phyloP scores from a whole-genome alignment of 2,888 invertebrate genomes.

The Sussaba pulchella region DNA sequence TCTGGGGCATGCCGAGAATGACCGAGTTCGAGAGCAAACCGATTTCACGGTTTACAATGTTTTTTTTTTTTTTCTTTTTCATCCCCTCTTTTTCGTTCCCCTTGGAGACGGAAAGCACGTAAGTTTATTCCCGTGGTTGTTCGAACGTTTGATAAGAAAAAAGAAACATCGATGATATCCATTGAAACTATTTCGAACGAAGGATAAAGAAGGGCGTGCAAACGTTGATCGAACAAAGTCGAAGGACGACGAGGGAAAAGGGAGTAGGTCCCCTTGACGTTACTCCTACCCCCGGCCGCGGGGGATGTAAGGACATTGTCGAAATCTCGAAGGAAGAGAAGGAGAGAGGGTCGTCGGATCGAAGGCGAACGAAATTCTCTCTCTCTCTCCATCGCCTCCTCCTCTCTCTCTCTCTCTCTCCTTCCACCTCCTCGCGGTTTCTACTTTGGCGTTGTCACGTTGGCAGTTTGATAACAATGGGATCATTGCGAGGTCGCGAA shows the following conservation, averaged over 20 bases:
- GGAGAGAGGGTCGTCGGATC: slow-evolving; percentile 49
- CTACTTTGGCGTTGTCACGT: no score
- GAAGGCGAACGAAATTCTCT: slow-evolving; percentile 45
- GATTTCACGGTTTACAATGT: slow-evolving; percentile 42
- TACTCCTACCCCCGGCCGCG: background rate
- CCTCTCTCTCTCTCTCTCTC: slow-evolving; percentile 5
- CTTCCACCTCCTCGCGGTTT: no score
- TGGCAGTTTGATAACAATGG: background rate
- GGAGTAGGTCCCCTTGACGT: background rate
- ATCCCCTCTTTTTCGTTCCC: no score
- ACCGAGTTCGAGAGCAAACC: slow-evolving; percentile 59
- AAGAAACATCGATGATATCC: no score
- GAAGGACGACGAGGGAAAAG: slow-evolving; percentile 9
- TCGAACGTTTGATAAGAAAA: no score
- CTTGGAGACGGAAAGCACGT: no score
- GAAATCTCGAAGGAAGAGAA: slow-evolving; percentile 48
- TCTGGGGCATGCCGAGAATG: slow-evolving; percentile 65
- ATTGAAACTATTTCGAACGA: no score
- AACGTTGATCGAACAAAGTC: no score
- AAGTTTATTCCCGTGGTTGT: no score
- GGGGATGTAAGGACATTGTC: slow-evolving; percentile 82
- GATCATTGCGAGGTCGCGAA: background rate
- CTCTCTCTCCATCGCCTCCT: background rate
- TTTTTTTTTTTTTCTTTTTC: no score
- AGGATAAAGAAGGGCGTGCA: no score